A percentile compares a stretch with the other conserved stretches of the same genome.
phyloP scores from a whole-genome alignment of 2,113 vertebrate genomes.

The Mungos mungo region DNA sequence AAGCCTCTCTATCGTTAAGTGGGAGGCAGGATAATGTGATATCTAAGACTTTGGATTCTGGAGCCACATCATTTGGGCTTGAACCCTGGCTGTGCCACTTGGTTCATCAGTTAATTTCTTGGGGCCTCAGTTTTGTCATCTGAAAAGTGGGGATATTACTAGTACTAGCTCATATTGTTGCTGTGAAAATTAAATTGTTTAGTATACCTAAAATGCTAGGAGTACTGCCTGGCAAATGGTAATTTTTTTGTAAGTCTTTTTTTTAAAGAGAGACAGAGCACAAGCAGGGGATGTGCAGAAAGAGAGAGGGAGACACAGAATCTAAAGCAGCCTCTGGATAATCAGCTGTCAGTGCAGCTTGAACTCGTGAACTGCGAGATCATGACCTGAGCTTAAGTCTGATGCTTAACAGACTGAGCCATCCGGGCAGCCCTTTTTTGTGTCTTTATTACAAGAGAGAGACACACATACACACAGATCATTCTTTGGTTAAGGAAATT shows the following conservation, averaged over 20 bases:
- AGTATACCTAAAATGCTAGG: not conserved
- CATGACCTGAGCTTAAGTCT: too few species aligned
- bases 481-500: not conserved
- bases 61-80: not conserved
- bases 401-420: too few species aligned
- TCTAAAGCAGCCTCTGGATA: too few species aligned
- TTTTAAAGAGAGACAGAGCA: too few species aligned
- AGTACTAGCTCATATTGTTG: not conserved
- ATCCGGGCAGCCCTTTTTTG: too few species aligned
- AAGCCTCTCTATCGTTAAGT: not conserved
- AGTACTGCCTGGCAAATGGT: not conserved
- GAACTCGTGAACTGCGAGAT: too few species aligned
- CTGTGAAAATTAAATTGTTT: conserved; percentile 29
- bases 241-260: not conserved
- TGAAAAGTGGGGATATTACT: not conserved
- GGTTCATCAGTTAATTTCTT: not conserved
- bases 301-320: too few species aligned
- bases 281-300: too few species aligned
- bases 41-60: not conserved
- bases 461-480: not conserved
- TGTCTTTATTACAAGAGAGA: not conserved
- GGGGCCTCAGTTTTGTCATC: not conserved
- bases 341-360: too few species aligned
- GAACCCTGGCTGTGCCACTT: not conserved
- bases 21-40: not conserved